Evolutionary conservation across 1,140 invertebrate species (phyloP), one percentile per base, ranked within the genome.

Genomic region (Calycopis cecrops): DNA sequence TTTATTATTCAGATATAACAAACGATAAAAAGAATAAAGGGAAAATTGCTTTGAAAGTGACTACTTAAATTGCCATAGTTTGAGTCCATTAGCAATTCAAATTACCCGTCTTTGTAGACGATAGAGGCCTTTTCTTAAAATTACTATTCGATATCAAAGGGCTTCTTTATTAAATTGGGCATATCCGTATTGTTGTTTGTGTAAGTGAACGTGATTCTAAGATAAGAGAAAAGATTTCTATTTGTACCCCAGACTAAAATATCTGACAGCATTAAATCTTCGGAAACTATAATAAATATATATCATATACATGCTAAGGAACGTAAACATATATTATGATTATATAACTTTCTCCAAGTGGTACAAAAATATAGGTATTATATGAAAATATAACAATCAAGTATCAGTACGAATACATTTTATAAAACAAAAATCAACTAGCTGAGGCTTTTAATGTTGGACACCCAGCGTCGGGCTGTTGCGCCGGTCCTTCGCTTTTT

Each of bases 71-170:
- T 62, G 56, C 61, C 53, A 68, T 67, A 69, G 69, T 74, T 69
- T 69, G 69, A 54, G 60, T 59, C 56, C 59, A 65, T 71, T 68
- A 70, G 63, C 64, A 71, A 70, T 70, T 69, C 64, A 69, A 71
- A 71, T 67, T 55, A 63, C 53, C 21, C 57, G 62, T 63, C 60
- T 69, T 62, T 62, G 59, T 60, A 61, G 51, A 56, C 52, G 60
- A 28, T 33, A 57, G 42, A 50, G 55, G 53, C 63, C 54, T 37
- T 64, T 62, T 59, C 48, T 47, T 44, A 48, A 68, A 63, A 67
- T 69, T 67, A 67, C 62, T 59, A 52, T 65, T 62, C 54, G 59
- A 58, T 48, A 47, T 40, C 52, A 35, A 51, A 66, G 56, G 61
- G 58, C 28, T 57, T 62, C 55, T 48, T 35, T 61, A 71, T 72